phyloP scores from a whole-genome alignment of 2,797 vertebrate genomes.

The Rhadinocentrus ornatus region DNA sequence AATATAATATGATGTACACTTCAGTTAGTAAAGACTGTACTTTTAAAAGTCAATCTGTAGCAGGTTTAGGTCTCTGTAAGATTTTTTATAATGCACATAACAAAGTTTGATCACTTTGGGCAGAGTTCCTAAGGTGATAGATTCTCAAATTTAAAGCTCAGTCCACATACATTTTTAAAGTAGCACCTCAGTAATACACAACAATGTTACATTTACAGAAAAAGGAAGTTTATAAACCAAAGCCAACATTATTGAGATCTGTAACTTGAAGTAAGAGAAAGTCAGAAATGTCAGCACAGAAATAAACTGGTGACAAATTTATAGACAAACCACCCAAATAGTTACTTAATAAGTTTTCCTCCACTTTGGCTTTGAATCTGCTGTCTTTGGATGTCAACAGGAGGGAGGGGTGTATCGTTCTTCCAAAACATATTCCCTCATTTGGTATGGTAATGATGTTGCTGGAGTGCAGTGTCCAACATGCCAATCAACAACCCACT shows the following conservation, averaged over 20 bases:
- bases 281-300: constrained; percentile 7
- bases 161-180: constrained; percentile 59
- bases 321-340: not conserved
- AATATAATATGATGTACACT: not conserved
- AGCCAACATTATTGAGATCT: not conserved
- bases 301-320: not conserved
- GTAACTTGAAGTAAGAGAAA: constrained; percentile 1
- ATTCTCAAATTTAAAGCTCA: constrained; percentile 44
- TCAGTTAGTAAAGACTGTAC: constrained; percentile 1
- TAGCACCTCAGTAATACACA: constrained; percentile 21
- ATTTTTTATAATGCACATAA: constrained; percentile 24
- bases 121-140: constrained; percentile 40
- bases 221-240: constrained; percentile 40
- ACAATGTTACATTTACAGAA: constrained; percentile 33
- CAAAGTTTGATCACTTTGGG: constrained; percentile 48
- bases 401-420: not conserved
- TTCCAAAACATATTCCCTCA: not conserved
- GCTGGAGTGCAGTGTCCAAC: not conserved
- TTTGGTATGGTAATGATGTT: not conserved
- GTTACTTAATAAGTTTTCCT: not conserved
- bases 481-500: not conserved
- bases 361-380: not conserved
- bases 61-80: constrained; percentile 7
- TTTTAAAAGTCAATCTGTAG: constrained; percentile 17
- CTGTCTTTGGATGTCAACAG: not conserved